phyloP scores from a whole-genome alignment of 1,140 invertebrate genomes.

The Hyles vespertilio region DNA sequence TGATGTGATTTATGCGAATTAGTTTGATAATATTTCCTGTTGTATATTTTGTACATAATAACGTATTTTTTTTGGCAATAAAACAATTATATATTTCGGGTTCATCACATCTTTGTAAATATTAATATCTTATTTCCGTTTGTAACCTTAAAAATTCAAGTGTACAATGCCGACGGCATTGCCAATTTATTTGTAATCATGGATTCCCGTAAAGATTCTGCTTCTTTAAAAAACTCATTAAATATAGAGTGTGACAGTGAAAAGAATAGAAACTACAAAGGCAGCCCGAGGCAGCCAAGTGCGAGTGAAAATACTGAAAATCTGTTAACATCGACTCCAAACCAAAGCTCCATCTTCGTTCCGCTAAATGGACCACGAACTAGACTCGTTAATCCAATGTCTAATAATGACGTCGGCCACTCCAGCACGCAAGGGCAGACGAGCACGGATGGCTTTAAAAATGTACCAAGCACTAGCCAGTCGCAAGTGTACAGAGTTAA shows the following conservation, averaged over 20 bases:
- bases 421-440: conserved; percentile 17
- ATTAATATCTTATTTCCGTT: conserved; percentile 8
- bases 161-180: conserved; percentile 60
- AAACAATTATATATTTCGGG: background rate
- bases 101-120: too few relatives aligned
- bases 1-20: conserved; percentile 30
- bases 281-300: conserved; percentile 29
- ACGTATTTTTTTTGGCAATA: background rate
- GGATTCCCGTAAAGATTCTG: conserved; percentile 48
- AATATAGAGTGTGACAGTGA: conserved; percentile 41
- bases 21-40: conserved; percentile 49
- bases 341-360: conserved; percentile 36
- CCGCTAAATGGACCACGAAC: conserved; percentile 40
- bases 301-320: conserved; percentile 45
- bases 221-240: conserved; percentile 32
- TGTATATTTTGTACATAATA: background rate
- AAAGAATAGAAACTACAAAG: conserved; percentile 35
- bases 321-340: conserved; percentile 57
- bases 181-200: conserved; percentile 47
- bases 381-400: conserved; percentile 25
- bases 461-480: conserved; percentile 15
- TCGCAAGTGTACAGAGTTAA: conserved; percentile 33
- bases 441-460: conserved; percentile 23
- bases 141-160: conserved; percentile 57
- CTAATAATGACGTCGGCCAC: conserved; percentile 31